Base-by-base conservation (phyloP, 2,113 vertebrate species). In the Psophia crepitans region DNA sequence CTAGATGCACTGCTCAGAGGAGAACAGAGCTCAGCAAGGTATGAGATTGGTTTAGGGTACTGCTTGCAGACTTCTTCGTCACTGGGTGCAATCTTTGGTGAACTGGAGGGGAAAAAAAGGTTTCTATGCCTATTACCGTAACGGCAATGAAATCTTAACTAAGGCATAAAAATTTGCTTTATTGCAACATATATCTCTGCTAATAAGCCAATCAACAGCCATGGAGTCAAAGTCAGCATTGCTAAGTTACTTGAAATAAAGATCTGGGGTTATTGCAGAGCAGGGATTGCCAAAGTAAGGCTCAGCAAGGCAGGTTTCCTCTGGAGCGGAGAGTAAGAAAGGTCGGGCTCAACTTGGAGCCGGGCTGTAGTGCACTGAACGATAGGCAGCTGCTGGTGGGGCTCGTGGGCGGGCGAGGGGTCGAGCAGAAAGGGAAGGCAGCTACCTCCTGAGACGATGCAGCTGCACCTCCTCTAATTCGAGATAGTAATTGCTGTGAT, bases 401-500 rank as follows among this genome's bases (percentile, higher is more conserved):
- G 81, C 61, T 76, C 27, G 21, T 1, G 21, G 65, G 19, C 0
- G 3, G 74, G 27, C 1, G 2, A 68, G 60, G 70, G 48, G 48
- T 21, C 12, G 68, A 76, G 78, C 77, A 43, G 87, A 76, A 79
- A 39, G 35, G 15, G 37, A 68, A 70, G 76, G 87, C 48, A 85
- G 80, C 16, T 27, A 28, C 35, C 44, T 73, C 43, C 79, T 32
- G 41, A 64, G 2, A 23, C 26, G 39, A 43, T 80, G 69, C 2
- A 5, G 41, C 61, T 85, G 93, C 22, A 21, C 11, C n/a, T 69
- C 81, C 70, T 49, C 74, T 71, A 64, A 68, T 41, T 32, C 81
- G 18, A 0, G 6, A 85, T 13, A 1, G 1, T 84, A 97, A 94
- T 51, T 98, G 98, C 98, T 98, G 98, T 98, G 98, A 98, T 98